Evolutionary conservation across 2,113 vertebrate genomes (phyloP).

Genomic region (Sapajus apella): DNA sequence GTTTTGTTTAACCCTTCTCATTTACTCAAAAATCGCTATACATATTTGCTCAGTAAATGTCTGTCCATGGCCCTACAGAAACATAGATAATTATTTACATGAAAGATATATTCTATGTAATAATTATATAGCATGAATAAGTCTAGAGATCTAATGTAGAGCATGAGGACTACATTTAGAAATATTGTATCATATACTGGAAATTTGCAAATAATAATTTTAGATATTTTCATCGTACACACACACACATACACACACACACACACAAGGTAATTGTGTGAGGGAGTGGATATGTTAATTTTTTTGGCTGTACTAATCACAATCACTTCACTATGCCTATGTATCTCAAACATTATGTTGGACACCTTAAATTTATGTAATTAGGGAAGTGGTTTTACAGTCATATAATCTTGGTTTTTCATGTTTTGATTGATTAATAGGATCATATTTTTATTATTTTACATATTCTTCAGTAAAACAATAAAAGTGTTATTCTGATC

Average conservation of each 20-base stretch:
- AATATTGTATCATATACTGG: background rate
- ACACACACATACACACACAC: too few relatives aligned
- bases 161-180: background rate
- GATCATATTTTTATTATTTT: background rate
- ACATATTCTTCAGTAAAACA: background rate
- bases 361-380: background rate
- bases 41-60: background rate
- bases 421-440: background rate
- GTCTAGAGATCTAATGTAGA: background rate
- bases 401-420: background rate
- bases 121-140: background rate
- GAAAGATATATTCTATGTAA: background rate
- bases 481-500: background rate
- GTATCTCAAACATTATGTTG: background rate
- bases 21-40: background rate
- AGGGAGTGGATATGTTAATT: background rate
- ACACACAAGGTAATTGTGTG: background rate
- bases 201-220: background rate
- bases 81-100: background rate
- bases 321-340: background rate
- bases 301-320: background rate
- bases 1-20: background rate
- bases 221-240: background rate
- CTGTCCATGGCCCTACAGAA: background rate
- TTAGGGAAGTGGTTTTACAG: background rate